Evolutionary conservation across 2,113 vertebrate genomes (phyloP), one percentile per base, ranked within the genome.

Genomic region (Sylvicapra grimmia): DNA sequence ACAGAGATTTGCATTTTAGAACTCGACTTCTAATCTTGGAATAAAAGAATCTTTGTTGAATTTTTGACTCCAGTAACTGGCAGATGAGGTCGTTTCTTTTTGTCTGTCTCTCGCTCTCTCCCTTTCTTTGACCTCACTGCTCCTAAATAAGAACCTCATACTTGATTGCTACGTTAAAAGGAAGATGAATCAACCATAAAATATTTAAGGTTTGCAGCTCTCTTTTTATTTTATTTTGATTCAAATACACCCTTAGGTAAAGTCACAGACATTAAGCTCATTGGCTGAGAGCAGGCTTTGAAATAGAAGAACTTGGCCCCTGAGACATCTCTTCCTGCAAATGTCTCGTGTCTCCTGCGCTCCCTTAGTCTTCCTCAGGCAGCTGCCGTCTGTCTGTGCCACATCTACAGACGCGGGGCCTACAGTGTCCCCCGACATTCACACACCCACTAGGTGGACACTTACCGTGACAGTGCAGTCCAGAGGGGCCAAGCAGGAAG

Each of bases 1-100:
- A 86, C 79, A 89, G 89, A 93, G 31, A 90, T 96, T 95, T 95
- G 63, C 96, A 92, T 95, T 92, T 94, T 95, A 92, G n/a, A 97
- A 94, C 44, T 95, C 44, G 8, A 85, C 77, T 86, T 92, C 56
- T 95, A n/a, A 90, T 91, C 86, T 96, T 93, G n/a, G 80, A 90
- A 80, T 92, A 58, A 97, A 93, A 87, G 58, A 27, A 44, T 96
- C 44, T 53, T 89, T 75, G 56, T 49, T 95, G 77, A 89, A 44
- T 54, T 89, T 49, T 68, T 49, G 59, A 79, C 56, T 82, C 87
- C 23, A 77, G 82, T n/a, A 94, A 33, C 77, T 89, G 61, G 29
- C n/a, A 89, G 36, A 61, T 80, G 90, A 92, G 51, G 33, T 58
- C 11, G 13, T 54, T 95, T 82, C 13, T 59, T 84, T 82, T 86